Evolutionary conservation across 2,113 vertebrate species (phyloP).

Genomic region (Agapornis roseicollis): DNA sequence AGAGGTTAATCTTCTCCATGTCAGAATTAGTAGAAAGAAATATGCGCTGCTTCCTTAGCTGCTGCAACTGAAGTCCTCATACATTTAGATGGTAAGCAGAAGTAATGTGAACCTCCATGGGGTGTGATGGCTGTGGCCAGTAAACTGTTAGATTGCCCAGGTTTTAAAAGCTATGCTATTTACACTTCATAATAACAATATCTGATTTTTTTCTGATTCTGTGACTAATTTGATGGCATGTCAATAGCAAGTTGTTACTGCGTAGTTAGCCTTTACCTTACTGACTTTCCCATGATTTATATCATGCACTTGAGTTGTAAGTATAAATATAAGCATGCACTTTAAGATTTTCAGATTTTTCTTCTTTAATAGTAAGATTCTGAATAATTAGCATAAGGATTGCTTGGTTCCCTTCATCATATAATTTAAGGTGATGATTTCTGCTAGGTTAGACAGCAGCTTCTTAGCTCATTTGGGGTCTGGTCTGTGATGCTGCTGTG

Average conservation of each 20-base stretch:
- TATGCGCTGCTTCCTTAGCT: neutral
- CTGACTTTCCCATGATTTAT: neutral
- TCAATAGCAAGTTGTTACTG: neutral
- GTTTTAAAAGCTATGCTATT: neutral
- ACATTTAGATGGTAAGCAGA: neutral
- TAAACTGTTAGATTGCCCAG: neutral
- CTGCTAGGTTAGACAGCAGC: neutral
- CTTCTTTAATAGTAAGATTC: neutral
- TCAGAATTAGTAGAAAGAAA: neutral
- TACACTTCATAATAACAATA: neutral
- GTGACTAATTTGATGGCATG: neutral
- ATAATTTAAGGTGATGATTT: neutral
- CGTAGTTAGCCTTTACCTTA: neutral
- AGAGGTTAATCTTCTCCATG: neutral
- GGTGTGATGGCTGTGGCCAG: neutral
- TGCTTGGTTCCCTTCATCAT: neutral
- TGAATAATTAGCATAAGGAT: neutral
- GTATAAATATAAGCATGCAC: neutral
- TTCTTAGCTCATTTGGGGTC: neutral
- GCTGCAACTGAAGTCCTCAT: neutral
- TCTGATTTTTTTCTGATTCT: neutral
- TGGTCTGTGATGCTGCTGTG: neutral
- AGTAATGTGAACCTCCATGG: neutral
- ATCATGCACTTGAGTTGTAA: neutral
- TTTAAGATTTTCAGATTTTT: neutral